Evolutionary conservation across 1,140 invertebrate genomes (phyloP).

Genomic region (Acromyrmex heyeri): DNA sequence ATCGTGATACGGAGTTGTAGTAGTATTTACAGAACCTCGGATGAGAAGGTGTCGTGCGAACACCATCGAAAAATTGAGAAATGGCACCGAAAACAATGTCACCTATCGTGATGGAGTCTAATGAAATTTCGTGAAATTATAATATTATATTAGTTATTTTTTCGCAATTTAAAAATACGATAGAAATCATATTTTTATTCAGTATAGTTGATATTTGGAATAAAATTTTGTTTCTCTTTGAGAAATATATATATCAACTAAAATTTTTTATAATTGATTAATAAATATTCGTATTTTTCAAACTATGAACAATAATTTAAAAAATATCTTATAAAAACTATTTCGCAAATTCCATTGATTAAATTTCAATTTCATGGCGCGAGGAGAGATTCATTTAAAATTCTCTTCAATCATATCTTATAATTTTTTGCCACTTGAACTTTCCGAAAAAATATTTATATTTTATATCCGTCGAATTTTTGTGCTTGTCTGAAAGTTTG

Average conservation of each 20-base stretch:
- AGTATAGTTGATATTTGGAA: neutral
- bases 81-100: conserved; percentile 27
- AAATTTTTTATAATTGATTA: neutral
- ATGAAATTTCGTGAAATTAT: conserved; percentile 7
- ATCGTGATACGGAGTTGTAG: conserved; percentile 50
- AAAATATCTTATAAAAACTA: neutral
- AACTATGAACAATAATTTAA: neutral
- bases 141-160: conserved; percentile 4
- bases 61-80: conserved; percentile 42
- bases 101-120: neutral
- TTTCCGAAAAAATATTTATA: neutral
- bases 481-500: conserved; percentile 15
- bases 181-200: neutral
- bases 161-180: neutral
- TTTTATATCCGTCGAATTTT: conserved; percentile 1
- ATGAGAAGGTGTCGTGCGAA: neutral
- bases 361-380: neutral
- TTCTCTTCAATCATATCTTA: neutral
- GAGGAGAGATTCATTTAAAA: neutral
- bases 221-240: neutral
- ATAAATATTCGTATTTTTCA: neutral
- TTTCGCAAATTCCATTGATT: neutral
- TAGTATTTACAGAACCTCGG: conserved; percentile 51
- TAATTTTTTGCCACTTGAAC: neutral
- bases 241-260: neutral